These are phyloP conservation scores for Sarcophilus harrisii DNA, from an alignment of 2,797 vertebrate species.

Conservation along the genomic window DNA sequence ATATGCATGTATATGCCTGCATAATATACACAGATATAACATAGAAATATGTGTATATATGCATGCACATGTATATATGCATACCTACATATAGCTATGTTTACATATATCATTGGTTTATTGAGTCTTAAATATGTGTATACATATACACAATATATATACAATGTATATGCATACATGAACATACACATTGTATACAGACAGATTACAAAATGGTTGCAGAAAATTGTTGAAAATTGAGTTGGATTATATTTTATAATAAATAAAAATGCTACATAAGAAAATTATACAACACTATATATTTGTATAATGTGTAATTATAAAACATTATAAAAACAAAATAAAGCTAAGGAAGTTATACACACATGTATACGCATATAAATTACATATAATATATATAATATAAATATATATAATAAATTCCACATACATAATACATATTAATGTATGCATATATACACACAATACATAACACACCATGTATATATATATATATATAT, in stretches of 20 bases:
- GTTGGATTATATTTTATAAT: neutral
- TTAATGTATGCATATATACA: neutral
- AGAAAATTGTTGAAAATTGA: neutral
- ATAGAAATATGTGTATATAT: too few species aligned
- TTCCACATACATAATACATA: too few species aligned
- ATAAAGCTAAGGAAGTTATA: constrained; percentile 54
- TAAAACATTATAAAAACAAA: constrained; percentile 3
- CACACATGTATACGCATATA: neutral
- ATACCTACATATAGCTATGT: neutral
- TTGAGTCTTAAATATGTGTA: neutral
- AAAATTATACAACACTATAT: neutral
- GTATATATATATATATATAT: neutral
- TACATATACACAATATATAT: neutral
- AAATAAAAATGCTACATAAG: neutral
- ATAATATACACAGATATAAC: too few species aligned
- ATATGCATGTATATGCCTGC: too few species aligned
- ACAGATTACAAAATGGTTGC: neutral
- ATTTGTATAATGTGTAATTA: neutral
- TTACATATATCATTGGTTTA: neutral
- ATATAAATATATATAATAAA: too few species aligned
- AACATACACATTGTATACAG: neutral
- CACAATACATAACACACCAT: neutral
- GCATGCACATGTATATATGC: too few species aligned
- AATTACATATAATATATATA: too few species aligned
- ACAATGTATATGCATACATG: neutral